Percentiles rank a stretch among this genome's conserved stretches.
phyloP scores from a whole-genome alignment of 2,797 vertebrate genomes.

The Masticophis lateralis region DNA sequence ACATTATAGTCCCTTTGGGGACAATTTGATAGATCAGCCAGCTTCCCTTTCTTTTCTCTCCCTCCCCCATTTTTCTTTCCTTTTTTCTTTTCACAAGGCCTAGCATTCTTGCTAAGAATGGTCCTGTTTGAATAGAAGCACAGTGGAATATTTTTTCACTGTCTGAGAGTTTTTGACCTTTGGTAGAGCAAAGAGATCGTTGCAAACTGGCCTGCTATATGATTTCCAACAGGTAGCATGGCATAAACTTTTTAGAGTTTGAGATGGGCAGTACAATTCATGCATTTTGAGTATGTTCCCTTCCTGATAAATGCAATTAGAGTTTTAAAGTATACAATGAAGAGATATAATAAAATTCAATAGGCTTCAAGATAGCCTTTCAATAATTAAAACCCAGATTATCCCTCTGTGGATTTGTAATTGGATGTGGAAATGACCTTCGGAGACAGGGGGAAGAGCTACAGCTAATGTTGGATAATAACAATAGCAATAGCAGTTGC shows the following conservation, averaged over 20 bases:
- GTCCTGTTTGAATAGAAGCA: slow-evolving; percentile 74
- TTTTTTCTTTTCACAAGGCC: slow-evolving; percentile 58
- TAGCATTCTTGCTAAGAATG: slow-evolving; percentile 66
- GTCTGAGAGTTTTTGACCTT: slow-evolving; percentile 54
- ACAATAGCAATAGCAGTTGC: neutral
- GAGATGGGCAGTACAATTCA: slow-evolving; percentile 66
- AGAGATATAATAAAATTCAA: slow-evolving; percentile 50
- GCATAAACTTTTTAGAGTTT: slow-evolving; percentile 68
- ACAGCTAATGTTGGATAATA: neutral
- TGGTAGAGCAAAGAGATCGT: slow-evolving; percentile 57
- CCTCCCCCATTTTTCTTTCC: neutral
- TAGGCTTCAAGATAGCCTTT: slow-evolving; percentile 58
- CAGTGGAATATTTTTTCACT: slow-evolving; percentile 73
- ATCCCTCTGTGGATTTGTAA: neutral
- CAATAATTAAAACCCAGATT: slow-evolving; percentile 61
- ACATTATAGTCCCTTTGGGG: slow-evolving; percentile 68
- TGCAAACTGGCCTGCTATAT: slow-evolving; percentile 69
- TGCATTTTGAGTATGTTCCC: slow-evolving; percentile 32
- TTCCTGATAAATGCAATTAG: slow-evolving; percentile 47
- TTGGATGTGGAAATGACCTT: neutral
- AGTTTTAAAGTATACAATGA: slow-evolving; percentile 57
- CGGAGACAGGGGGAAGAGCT: neutral
- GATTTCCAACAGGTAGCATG: slow-evolving; percentile 66
- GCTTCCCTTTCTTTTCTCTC: slow-evolving; percentile 11
- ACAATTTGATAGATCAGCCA: slow-evolving; percentile 68